Conservation (phyloP, 2,797 vertebrate species). For the Liasis olivaceus region DNA sequence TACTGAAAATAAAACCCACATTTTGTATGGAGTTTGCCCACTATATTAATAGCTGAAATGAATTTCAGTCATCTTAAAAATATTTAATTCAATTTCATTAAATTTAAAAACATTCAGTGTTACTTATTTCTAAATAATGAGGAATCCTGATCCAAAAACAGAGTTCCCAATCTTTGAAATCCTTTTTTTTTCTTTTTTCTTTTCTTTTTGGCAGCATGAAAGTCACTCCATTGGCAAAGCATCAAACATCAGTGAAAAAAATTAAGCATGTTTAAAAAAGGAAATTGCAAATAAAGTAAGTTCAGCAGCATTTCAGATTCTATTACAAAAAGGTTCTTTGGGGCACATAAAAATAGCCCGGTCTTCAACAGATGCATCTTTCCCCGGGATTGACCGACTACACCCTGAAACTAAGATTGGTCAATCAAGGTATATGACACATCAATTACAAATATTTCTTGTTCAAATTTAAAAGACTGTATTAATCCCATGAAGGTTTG, state of each 20-base stretch:
- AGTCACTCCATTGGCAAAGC: not conserved
- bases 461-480: not conserved
- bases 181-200: not conserved
- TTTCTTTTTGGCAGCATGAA: not conserved
- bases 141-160: not conserved
- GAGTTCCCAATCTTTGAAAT: not conserved
- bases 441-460: not conserved
- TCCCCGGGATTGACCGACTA: not conserved
- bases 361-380: not conserved
- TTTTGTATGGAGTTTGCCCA: not conserved
- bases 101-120: not conserved
- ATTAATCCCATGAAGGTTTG: not conserved
- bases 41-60: not conserved
- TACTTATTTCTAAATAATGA: not conserved
- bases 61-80: not conserved
- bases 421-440: not conserved
- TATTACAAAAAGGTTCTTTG: not conserved
- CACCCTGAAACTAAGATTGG: not conserved
- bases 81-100: not conserved
- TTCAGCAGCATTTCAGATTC: not conserved
- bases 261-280: not conserved
- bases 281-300: not conserved
- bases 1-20: not conserved
- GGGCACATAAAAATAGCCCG: not conserved
- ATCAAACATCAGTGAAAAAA: not conserved